Evolutionary conservation across 2,888 invertebrate species (phyloP).

Genomic region (Eurytoma californica): DNA sequence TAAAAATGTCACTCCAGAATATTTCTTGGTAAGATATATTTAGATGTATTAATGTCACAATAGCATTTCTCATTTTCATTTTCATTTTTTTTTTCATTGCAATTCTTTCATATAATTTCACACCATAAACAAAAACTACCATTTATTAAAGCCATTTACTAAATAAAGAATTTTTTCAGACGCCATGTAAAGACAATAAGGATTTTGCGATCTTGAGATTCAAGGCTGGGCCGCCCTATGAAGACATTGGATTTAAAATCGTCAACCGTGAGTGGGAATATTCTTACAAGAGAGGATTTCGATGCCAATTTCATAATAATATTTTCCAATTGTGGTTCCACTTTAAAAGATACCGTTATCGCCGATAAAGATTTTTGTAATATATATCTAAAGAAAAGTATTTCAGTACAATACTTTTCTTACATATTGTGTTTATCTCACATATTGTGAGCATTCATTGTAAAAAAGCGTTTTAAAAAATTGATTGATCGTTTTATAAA

Average conservation of each 20-base stretch:
- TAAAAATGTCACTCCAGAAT: constrained; percentile 93
- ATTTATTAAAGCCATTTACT: not conserved
- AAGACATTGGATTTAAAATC: constrained; percentile 99
- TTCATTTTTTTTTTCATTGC: too few relatives aligned
- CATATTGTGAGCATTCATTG: not conserved
- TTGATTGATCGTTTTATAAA: not conserved
- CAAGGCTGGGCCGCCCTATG: constrained; percentile 99
- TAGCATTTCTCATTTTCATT: not conserved
- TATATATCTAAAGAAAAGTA: not conserved
- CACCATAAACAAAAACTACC: too few relatives aligned
- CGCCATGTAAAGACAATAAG: constrained; percentile 91
- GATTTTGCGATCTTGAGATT: constrained; percentile 97
- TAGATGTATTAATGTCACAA: not conserved
- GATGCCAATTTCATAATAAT: constrained; percentile 99
- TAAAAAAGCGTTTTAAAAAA: not conserved
- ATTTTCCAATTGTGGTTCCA: constrained; percentile 99
- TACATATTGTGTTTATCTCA: too few relatives aligned
- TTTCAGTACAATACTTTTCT: not conserved
- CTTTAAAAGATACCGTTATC: constrained; percentile 97
- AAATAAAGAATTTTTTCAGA: constrained; percentile 77
- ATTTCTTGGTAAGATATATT: constrained; percentile 83
- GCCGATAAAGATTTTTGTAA: constrained; percentile 78
- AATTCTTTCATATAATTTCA: constrained; percentile 25
- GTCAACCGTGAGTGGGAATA: constrained; percentile 99
- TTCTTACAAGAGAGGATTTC: constrained; percentile 97